Evolutionary conservation across 1,140 invertebrate species (phyloP).

Genomic region (Neodiprion fabricii): DNA sequence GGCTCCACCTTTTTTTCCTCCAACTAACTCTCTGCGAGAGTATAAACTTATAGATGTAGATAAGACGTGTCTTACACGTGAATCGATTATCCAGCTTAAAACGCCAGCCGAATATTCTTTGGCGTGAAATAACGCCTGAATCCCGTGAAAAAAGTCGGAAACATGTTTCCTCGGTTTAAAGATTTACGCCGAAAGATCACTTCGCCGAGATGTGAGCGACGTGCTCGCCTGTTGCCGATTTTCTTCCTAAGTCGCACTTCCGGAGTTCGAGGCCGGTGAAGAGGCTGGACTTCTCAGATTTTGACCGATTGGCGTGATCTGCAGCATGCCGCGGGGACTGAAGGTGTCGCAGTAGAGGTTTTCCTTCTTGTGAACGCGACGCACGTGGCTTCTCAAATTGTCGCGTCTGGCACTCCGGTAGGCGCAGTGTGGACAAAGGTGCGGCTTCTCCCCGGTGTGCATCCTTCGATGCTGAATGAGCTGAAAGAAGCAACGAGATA

Average conservation of each 20-base stretch:
- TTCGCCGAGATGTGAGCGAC: background rate
- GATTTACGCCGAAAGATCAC: no score
- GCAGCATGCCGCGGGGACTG: slow-evolving; percentile 60
- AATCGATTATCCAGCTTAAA: no score
- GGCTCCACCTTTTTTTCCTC: no score
- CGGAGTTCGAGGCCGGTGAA: slow-evolving; percentile 37
- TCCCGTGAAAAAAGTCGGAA: no score
- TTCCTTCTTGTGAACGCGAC: slow-evolving; percentile 66
- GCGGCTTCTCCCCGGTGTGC: slow-evolving; percentile 69
- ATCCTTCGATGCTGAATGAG: slow-evolving; percentile 64
- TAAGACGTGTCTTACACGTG: no score
- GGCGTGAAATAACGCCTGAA: no score
- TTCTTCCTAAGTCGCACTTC: slow-evolving; percentile 27
- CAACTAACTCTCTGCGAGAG: no score
- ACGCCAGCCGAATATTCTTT: no score
- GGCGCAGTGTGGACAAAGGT: slow-evolving; percentile 64
- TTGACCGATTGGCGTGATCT: slow-evolving; percentile 40
- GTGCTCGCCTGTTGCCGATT: background rate
- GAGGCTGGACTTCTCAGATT: slow-evolving; percentile 40
- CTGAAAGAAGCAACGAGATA: slow-evolving; percentile 36
- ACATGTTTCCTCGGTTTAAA: no score
- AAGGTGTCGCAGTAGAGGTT: slow-evolving; percentile 64
- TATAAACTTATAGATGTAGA: no score
- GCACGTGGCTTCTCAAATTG: slow-evolving; percentile 65
- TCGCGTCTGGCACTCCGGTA: slow-evolving; percentile 65